Base-by-base conservation (phyloP, 2,113 vertebrate species). In the Perca flavescens region DNA sequence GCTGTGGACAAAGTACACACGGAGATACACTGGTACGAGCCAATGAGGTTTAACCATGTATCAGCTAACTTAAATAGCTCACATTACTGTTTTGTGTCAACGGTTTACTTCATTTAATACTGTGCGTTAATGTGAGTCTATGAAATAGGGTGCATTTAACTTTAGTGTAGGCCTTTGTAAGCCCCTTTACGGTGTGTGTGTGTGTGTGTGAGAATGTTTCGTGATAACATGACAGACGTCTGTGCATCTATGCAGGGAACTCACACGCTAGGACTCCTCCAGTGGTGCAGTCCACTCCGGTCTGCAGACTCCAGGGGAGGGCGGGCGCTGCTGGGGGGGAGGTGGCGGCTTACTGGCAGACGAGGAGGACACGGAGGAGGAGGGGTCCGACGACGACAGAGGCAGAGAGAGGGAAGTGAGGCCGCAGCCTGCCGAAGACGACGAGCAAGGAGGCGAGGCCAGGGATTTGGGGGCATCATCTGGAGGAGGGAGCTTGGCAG, bases 261-360 rank as follows among this genome's bases (percentile, higher is more conserved):
- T 96, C 83, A 97, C 97, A 89, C 82, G 97, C 97, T 62, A 98
- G 87, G 60, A 98, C 97, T 0, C 97, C 97, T 31, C 97, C 97
- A 54, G 97, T 96, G 17, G 97, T 96, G 64, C 97, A 98, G 93
- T 97, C 97, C 58, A 98, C 96, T 1, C 97, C 97, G 0, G 96
- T 95, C 17, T 97, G 97, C 60, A 98, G 94, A 89, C 96, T 97
- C 97, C 97, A 98, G 19, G 97, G 96, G 81, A 97, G 94, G 46
- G 96, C 63, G 0, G 92, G 61, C 0, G 84, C 90, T 12, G 87
- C 73, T 43, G 90, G 95, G 6, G 95, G 96, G 0, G 94, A 12
- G 94, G 94, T 0, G 86, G 94, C 0, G 88, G 93, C 73, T 96
- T 87, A 12, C 91, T 93, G 0, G 94, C 86, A 14, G 95, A 95